phyloP scores from a whole-genome alignment of 1,140 invertebrate genomes.

The Pectinophora gossypiella region DNA sequence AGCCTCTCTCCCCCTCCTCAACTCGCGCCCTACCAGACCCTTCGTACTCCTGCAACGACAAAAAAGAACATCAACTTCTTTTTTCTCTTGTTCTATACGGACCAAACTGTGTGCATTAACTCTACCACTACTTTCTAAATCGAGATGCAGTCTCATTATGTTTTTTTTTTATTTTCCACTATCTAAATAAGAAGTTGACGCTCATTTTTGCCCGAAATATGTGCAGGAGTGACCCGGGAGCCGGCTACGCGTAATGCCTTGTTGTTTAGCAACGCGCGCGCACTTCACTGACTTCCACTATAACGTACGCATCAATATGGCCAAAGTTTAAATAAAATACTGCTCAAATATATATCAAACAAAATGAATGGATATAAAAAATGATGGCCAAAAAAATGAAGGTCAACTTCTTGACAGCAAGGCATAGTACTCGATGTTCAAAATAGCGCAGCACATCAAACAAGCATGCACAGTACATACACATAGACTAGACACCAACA shows the following conservation, averaged over 20 bases:
- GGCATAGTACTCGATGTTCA: constrained; percentile 73
- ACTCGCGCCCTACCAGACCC: constrained; percentile 74
- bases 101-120: constrained; percentile 66
- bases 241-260: constrained; percentile 67
- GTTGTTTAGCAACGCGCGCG: constrained; percentile 63
- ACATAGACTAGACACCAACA: constrained; percentile 28
- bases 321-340: constrained; percentile 66
- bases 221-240: constrained; percentile 69
- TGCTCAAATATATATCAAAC: constrained; percentile 70
- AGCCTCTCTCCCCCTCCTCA: constrained; percentile 72
- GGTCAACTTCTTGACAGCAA: constrained; percentile 93
- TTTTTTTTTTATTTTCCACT: constrained; percentile 63
- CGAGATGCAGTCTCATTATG: constrained; percentile 65
- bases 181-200: constrained; percentile 92
- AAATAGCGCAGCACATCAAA: constrained; percentile 70
- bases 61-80: constrained; percentile 96
- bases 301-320: constrained; percentile 61
- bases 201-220: constrained; percentile 91
- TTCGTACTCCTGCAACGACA: constrained; percentile 93
- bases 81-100: constrained; percentile 66
- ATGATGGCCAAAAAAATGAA: constrained; percentile 91
- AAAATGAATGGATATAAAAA: constrained; percentile 77
- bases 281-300: constrained; percentile 50
- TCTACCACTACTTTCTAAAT: constrained; percentile 72
- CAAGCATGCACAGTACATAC: constrained; percentile 63